Evolutionary conservation across 30 jellyfish, hydroid and myxozoan species (phyloP), one percentile per base, ranked within the genome.

Genomic region (Chironex yamaguchii): DNA sequence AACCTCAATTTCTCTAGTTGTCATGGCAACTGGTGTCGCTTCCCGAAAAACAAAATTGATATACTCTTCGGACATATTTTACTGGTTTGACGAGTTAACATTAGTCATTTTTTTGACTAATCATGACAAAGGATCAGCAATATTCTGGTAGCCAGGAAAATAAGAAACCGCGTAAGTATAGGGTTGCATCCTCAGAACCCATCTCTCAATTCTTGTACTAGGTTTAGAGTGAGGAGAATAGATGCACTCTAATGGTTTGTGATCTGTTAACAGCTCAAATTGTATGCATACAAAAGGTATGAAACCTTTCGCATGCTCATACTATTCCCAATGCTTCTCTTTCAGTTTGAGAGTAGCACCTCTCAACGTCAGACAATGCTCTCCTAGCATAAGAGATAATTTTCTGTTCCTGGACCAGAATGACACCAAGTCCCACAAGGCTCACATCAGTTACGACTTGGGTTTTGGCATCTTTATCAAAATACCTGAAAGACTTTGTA

Each of bases 21-120:
- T 50, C 76, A 85, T 20, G 22, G 89, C 95, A 48, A 4, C 42
- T 3, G 90, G 89, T 11, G 79, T 85, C 26, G 95, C 90, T 51
- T 72, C 73, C 36, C n/a, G 50, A 29, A 82, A 67, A 58, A 85
- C 74, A 73, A 71, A 85, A 3, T 63, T 51, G n/a, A 85, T 84
- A 54, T 85, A 62, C 17, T 85, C 67, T 64, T 85, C 95, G 51
- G 95, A n/a, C n/a, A n/a, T n/a, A n/a, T n/a, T n/a, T n/a, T n/a
- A n/a, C n/a, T n/a, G n/a, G n/a, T n/a, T n/a, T n/a, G n/a, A n/a
- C n/a, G n/a, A n/a, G n/a, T n/a, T n/a, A n/a, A n/a, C n/a, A n/a
- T n/a, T n/a, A n/a, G n/a, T n/a, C n/a, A n/a, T n/a, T n/a, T n/a
- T n/a, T n/a, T n/a, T n/a, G n/a, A n/a, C n/a, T n/a, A n/a, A n/a